A percentile compares a stretch with the other conserved stretches of the same genome.
phyloP scores from a whole-genome alignment of 2,113 vertebrate species.

The Willisornis vidua region DNA sequence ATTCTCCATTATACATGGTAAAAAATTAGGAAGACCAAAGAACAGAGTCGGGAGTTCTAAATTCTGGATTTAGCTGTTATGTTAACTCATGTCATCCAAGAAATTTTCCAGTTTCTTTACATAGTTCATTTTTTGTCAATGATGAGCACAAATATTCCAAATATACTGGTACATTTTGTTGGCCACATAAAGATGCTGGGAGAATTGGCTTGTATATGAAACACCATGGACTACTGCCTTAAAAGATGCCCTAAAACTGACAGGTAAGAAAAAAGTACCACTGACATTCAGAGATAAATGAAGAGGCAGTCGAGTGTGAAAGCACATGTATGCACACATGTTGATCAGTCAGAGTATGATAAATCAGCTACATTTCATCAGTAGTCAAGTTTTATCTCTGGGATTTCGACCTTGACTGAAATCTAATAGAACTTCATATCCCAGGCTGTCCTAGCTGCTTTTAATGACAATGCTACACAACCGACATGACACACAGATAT shows the following conservation, averaged over 20 bases:
- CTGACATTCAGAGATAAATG: not conserved
- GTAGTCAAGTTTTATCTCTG: not conserved
- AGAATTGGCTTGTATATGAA: not conserved
- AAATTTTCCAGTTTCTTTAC: not conserved
- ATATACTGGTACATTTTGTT: not conserved
- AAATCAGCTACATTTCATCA: not conserved
- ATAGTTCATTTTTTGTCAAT: not conserved
- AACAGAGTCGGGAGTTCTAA: not conserved
- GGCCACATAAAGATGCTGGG: not conserved
- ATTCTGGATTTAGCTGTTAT: not conserved
- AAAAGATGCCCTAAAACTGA: not conserved
- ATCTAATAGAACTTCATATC: not conserved
- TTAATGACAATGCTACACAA: not conserved
- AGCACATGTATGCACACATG: not conserved
- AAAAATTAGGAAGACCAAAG: not conserved
- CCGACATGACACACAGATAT: not conserved
- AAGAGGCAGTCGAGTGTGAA: not conserved
- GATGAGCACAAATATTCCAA: not conserved
- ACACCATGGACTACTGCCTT: not conserved
- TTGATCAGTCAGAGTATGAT: not conserved
- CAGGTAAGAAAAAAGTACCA: not conserved
- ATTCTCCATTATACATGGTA: not conserved
- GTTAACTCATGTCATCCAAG: not conserved
- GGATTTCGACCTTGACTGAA: not conserved
- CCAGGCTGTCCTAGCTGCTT: not conserved